These are phyloP conservation scores for Tethea ocularis DNA, from an alignment of 2,888 invertebrate genomes.

Conservation along the genomic window DNA sequence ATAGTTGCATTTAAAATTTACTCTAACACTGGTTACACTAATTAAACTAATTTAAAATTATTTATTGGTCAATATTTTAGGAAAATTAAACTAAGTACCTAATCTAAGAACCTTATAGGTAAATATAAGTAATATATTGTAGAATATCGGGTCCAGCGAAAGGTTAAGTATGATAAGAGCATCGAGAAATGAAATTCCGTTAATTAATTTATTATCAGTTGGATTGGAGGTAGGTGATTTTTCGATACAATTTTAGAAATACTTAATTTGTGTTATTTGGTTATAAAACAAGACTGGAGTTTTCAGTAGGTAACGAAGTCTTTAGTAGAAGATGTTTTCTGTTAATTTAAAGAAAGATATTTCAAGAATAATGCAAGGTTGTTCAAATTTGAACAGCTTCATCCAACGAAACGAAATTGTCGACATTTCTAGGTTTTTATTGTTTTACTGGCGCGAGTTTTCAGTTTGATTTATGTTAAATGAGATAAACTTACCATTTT, in stretches of 20 bases:
- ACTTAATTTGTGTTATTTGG: too few species aligned
- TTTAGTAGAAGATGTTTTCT: not conserved
- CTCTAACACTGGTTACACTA: too few species aligned
- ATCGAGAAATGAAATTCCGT: not conserved
- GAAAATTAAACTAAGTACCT: too few species aligned
- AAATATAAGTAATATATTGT: not conserved
- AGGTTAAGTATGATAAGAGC: not conserved
- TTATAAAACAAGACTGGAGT: not conserved
- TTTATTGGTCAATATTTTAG: too few species aligned
- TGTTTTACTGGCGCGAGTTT: not conserved
- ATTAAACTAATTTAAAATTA: too few species aligned
- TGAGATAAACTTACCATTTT: constrained; percentile 60
- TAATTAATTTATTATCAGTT: not conserved
- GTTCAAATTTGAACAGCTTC: constrained; percentile 25
- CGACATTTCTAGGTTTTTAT: not conserved
- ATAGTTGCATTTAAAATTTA: too few species aligned
- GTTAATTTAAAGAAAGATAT: not conserved
- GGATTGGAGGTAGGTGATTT: not conserved
- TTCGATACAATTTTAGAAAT: not conserved
- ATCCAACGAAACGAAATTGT: constrained; percentile 7
- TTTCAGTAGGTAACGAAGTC: not conserved
- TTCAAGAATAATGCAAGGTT: not conserved
- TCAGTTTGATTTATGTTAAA: too few species aligned
- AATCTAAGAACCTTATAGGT: too few species aligned
- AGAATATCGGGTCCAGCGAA: not conserved